phyloP scores from a whole-genome alignment of 2,113 vertebrate species.

The Otis tarda region DNA sequence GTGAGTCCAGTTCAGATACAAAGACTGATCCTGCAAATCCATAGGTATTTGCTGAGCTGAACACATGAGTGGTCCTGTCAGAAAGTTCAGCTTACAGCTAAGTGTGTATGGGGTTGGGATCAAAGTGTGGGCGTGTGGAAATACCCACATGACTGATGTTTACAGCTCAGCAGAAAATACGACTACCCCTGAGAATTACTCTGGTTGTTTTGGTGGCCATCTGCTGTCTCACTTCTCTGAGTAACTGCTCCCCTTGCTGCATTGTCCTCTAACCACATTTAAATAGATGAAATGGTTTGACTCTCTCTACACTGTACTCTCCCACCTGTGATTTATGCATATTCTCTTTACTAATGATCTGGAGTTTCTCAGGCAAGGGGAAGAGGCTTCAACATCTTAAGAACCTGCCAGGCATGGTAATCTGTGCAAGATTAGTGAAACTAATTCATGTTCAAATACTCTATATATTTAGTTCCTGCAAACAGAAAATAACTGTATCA shows the following conservation, averaged over 20 bases:
- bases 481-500: background rate
- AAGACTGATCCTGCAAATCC: background rate
- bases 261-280: background rate
- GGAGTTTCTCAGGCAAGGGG: background rate
- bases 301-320: background rate
- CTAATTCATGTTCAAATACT: background rate
- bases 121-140: background rate
- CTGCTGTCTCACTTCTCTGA: slow-evolving; percentile 50
- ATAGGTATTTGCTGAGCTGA: background rate
- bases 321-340: background rate
- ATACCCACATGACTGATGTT: slow-evolving; percentile 37
- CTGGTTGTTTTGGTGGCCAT: slow-evolving; percentile 49
- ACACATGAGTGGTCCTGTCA: background rate
- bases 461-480: background rate
- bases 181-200: slow-evolving; percentile 31
- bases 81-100: background rate
- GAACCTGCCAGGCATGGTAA: background rate
- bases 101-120: background rate
- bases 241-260: background rate
- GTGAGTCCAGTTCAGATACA: background rate
- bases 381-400: background rate
- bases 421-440: background rate
- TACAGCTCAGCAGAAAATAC: slow-evolving; percentile 53
- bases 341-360: background rate
- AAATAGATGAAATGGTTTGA: slow-evolving; percentile 21